Percentiles rank a stretch among this genome's conserved stretches.
Conservation (phyloP, 53 echinoderm and acorn worm genomes). For the Glandiceps talaboti region DNA sequence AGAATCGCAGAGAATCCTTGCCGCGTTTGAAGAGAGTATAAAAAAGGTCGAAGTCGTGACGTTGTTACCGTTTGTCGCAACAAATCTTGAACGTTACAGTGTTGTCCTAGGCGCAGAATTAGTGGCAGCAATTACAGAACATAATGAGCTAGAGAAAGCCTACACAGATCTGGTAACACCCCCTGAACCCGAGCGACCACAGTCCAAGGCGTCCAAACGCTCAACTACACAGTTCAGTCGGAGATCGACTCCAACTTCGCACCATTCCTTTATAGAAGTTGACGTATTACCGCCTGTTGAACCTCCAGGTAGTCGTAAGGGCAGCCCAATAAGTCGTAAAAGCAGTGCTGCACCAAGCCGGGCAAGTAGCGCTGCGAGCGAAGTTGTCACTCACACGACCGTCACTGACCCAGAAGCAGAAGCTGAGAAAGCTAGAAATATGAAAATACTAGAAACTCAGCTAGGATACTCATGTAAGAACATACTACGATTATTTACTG, state of each 20-base stretch:
- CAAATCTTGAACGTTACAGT: constrained; percentile 59
- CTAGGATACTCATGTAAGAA: constrained; percentile 65
- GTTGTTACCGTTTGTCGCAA: constrained; percentile 47
- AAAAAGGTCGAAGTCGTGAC: constrained; percentile 68
- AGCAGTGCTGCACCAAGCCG: constrained; percentile 9
- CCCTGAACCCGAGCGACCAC: not conserved
- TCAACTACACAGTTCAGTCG: not conserved
- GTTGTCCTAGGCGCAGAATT: constrained; percentile 63
- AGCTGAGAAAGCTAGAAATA: constrained; percentile 2
- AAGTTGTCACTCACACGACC: not conserved
- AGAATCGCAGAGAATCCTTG: constrained; percentile 85
- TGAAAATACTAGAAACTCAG: constrained; percentile 42
- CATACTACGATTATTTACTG: constrained; percentile 53
- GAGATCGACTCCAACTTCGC: not conserved
- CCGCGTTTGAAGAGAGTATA: constrained; percentile 83
- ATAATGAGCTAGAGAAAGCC: constrained; percentile 43
- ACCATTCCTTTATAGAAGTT: not conserved
- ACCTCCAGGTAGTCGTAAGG: not conserved
- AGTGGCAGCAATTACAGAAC: constrained; percentile 56
- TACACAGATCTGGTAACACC: constrained; percentile 20
- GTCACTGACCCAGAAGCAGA: not conserved
- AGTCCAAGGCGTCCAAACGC: not conserved
- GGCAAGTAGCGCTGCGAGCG: constrained; percentile 1
- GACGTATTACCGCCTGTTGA: not conserved
- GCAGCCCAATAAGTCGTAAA: constrained; percentile 7